These are phyloP conservation scores for Anolis sagrei DNA, from an alignment of 2,113 vertebrate species.

Conservation along the genomic window DNA sequence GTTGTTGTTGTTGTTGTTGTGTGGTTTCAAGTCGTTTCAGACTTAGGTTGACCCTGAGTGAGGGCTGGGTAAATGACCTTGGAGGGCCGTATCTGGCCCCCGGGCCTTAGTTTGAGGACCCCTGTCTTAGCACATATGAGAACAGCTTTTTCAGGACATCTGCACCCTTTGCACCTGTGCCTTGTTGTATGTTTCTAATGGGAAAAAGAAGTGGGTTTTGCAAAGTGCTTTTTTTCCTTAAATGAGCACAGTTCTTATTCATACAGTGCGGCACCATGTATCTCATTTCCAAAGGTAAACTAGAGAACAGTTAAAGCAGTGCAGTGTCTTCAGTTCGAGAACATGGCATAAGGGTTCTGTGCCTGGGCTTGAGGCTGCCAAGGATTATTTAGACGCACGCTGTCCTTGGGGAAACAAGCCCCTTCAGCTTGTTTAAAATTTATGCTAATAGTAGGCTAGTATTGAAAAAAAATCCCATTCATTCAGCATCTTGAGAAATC, in stretches of 20 bases:
- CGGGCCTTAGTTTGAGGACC: no score
- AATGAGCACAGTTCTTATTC: constrained; percentile 7
- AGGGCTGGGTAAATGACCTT: no score
- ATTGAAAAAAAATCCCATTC: constrained; percentile 9
- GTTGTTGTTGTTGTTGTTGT: no score
- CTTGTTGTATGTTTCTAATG: not conserved
- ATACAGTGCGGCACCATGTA: constrained; percentile 31
- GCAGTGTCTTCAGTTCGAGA: not conserved
- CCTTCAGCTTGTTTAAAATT: constrained; percentile 13
- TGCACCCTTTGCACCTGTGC: not conserved
- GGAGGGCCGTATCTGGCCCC: no score
- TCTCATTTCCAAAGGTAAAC: constrained; percentile 38
- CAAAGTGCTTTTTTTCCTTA: not conserved
- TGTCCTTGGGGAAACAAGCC: not conserved
- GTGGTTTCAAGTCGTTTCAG: no score
- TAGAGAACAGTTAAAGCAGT: not conserved
- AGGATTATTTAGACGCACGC: constrained; percentile 13
- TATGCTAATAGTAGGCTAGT: not conserved
- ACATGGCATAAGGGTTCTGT: not conserved
- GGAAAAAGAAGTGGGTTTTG: constrained; percentile 4
- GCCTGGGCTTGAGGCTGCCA: not conserved
- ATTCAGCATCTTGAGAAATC: constrained; percentile 16
- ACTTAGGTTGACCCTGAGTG: no score
- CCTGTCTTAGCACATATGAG: not conserved
- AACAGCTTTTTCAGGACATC: not conserved